Conservation (phyloP, 2,888 invertebrate genomes). For the Eupithecia dodoneata region DNA sequence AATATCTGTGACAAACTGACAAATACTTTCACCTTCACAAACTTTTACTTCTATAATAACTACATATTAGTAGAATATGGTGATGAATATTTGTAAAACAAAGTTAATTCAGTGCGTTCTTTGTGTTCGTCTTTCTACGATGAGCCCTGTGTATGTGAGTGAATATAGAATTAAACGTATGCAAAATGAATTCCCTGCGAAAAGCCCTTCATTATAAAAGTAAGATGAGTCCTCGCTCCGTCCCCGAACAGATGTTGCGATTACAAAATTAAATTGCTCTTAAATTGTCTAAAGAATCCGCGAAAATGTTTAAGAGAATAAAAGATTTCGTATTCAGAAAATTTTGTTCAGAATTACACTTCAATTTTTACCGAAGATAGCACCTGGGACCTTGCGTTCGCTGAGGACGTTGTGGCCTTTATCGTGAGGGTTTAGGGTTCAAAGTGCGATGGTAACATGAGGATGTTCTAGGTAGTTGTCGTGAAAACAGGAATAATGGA, state of each 20-base stretch:
- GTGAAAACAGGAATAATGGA: constrained; percentile 62
- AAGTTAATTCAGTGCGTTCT: not conserved
- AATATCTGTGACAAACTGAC: not conserved
- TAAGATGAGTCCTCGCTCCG: constrained; percentile 4
- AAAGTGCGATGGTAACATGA: constrained; percentile 38
- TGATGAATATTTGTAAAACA: not conserved
- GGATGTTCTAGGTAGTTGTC: constrained; percentile 60
- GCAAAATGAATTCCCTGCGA: constrained; percentile 2
- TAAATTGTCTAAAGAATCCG: constrained; percentile 43
- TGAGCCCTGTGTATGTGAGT: not conserved
- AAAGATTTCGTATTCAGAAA: constrained; percentile 58
- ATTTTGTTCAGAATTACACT: constrained; percentile 61
- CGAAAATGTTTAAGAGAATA: constrained; percentile 52
- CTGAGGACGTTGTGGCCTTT: constrained; percentile 38
- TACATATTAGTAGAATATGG: not conserved
- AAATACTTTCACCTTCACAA: not conserved
- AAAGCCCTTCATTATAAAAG: not conserved
- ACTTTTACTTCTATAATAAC: no score
- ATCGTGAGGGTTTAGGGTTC: constrained; percentile 39
- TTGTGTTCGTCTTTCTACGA: not conserved
- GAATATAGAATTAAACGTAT: not conserved
- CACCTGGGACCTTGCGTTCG: constrained; percentile 63
- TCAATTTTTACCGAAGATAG: constrained; percentile 64
- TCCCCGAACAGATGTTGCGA: constrained; percentile 32
- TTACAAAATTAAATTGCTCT: constrained; percentile 34